Percentiles rank a stretch among this genome's conserved stretches.
phyloP scores from a whole-genome alignment of 2,797 vertebrate genomes.

The Coregonus suidteri region DNA sequence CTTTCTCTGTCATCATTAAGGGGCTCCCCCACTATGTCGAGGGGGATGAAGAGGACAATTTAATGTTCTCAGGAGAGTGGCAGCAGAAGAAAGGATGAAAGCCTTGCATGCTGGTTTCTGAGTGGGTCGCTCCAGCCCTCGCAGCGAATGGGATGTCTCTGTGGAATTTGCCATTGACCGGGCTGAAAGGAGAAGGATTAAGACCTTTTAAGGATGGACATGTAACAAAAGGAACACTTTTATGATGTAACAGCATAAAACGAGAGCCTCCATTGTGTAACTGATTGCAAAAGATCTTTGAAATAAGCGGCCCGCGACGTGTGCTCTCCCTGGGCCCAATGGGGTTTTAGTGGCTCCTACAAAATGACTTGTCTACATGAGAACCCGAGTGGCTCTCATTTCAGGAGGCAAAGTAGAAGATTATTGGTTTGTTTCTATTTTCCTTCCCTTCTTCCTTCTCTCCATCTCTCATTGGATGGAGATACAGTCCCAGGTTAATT shows the following conservation, averaged over 20 bases:
- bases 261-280: slow-evolving; percentile 89
- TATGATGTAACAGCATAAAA: slow-evolving; percentile 98
- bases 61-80: slow-evolving; percentile 90
- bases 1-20: slow-evolving; percentile 90
- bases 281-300: slow-evolving; percentile 91
- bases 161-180: slow-evolving; percentile 88
- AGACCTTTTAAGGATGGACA: slow-evolving; percentile 90
- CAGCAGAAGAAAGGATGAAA: slow-evolving; percentile 84
- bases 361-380: slow-evolving; percentile 81
- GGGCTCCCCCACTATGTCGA: slow-evolving; percentile 84
- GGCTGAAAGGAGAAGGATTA: slow-evolving; percentile 94
- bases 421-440: slow-evolving; percentile 92
- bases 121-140: slow-evolving; percentile 86
- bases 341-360: slow-evolving; percentile 76
- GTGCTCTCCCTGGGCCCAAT: slow-evolving; percentile 70
- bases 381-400: slow-evolving; percentile 80
- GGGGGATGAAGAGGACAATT: slow-evolving; percentile 89
- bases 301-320: slow-evolving; percentile 77
- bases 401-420: slow-evolving; percentile 83
- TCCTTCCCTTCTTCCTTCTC: slow-evolving; percentile 57
- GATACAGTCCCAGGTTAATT: slow-evolving; percentile 94
- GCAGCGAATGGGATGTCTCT: slow-evolving; percentile 90
- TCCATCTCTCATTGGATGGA: slow-evolving; percentile 78
- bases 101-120: slow-evolving; percentile 81
- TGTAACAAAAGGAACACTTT: slow-evolving; percentile 98